Evolutionary conservation across 2,888 invertebrate species (phyloP), one percentile per base, ranked within the genome.

Genomic region (Biston betularia): DNA sequence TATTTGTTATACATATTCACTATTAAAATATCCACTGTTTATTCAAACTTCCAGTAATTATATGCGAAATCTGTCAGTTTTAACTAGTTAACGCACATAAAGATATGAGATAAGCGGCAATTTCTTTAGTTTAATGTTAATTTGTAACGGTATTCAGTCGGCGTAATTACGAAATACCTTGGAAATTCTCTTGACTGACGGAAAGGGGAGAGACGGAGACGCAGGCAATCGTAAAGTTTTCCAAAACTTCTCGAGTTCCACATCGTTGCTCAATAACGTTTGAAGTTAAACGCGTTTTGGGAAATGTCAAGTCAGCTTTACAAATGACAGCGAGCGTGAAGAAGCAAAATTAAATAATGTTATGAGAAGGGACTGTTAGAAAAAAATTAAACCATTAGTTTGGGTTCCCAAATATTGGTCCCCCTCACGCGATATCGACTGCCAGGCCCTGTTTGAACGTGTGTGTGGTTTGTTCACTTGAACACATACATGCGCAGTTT

Each of bases 251-350:
- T 63, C 57, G 50, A 55, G 59, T 62, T 63, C 60, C 58, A 61
- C 57, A 24, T 53, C 55, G 65, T 54, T 67, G 46, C 58, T 55
- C 56, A 40, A 65, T 58, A 46, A 34, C 40, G 57, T 62, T 58
- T 34, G 53, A 35, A 66, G 61, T 66, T 38, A 38, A 63, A 63
- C 58, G 59, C 55, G 54, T 63, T 68, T 60, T 76, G 69, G 63
- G 72, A 86, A 83, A 76, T 87, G 89, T 82, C 86, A 84, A 86
- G 85, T 87, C 87, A 88, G 82, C 79, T 74, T 74, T 76, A 87
- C 83, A 86, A 89, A 89, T 85, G 85, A 87, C 85, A 86, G 81
- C 71, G 79, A 84, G 80, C 85, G 82, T 88, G 89, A 89, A 89
- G 80, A 81, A 83, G 83, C 86, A 83, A 82, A 83, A 86, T 85